A percentile compares a stretch with the other conserved stretches of the same genome.
phyloP scores from a whole-genome alignment of 2,888 invertebrate genomes.

The Oscheius sp. region DNA sequence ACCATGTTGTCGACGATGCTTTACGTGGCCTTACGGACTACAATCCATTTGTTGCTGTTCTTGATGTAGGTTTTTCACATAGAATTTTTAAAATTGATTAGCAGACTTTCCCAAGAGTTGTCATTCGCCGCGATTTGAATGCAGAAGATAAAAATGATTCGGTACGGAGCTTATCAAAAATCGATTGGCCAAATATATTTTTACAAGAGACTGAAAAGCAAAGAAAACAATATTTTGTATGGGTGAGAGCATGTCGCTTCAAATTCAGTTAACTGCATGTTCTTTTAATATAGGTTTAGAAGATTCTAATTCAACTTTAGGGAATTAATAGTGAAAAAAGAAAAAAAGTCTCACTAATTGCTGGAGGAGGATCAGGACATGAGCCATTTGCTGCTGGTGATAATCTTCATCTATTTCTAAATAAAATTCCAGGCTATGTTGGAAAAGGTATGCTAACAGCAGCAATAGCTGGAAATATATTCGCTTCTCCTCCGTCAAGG shows the following conservation, averaged over 20 bases:
- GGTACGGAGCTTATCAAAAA: background rate
- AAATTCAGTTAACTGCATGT: background rate
- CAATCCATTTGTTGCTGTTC: conserved; percentile 39
- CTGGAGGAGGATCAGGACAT: conserved; percentile 85
- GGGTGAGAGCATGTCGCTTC: conserved; percentile 25
- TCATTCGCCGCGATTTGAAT: conserved; percentile 25
- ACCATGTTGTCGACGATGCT: conserved; percentile 54
- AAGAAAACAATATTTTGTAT: background rate
- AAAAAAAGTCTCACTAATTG: conserved; percentile 45
- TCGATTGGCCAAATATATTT: background rate
- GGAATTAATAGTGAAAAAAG: background rate
- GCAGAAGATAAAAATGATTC: too few relatives aligned
- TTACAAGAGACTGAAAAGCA: background rate
- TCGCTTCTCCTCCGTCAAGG: conserved; percentile 81
- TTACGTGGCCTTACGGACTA: conserved; percentile 49
- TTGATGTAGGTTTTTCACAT: too few relatives aligned
- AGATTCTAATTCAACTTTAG: too few relatives aligned
- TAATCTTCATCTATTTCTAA: background rate
- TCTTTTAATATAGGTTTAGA: too few relatives aligned
- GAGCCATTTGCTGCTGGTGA: conserved; percentile 77
- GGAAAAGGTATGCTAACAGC: conserved; percentile 84
- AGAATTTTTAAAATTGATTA: background rate
- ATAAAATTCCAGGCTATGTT: conserved; percentile 77
- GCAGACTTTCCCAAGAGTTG: conserved; percentile 39
- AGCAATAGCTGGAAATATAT: conserved; percentile 80